Base-by-base conservation (phyloP, 2,113 vertebrate genomes). In the Vireo altiloquus region DNA sequence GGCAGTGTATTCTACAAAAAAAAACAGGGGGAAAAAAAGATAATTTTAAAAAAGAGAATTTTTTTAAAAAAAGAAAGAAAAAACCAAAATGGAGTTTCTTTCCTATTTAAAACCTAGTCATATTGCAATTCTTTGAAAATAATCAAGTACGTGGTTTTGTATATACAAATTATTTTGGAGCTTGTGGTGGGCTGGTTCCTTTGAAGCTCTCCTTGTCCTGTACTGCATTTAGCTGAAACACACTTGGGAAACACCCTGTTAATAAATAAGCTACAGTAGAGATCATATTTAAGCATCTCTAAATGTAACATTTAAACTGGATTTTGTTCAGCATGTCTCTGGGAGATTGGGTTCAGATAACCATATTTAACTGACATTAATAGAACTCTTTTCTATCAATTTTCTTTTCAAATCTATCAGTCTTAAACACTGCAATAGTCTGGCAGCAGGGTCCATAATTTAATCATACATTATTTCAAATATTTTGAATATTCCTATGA, bases 21-120 rank as follows among this genome's bases (percentile, higher is more conserved):
- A 18, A n/a, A 19, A 40, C 5, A 30, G 4, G 5, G 4, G 6
- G 11, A 3, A 8, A 31, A 37, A 28, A 11, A 2, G 14, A 11
- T 9, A 10, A n/a, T 31, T 46, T 37, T 7, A 2, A 47, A 47
- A n/a, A 24, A 10, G 1, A 10, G 1, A 31, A 5, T 3, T 6
- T 35, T n/a, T 33, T 33, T 6, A 4, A 46, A 14, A 3, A 21
- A 33, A 14, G 4, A 21, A 33, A 30, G 59, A 28, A 1, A 1
- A 47, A 56, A 4, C 1, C 20, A 82, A 70, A 63, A 72, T 24
- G 6, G 10, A 59, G 6, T 33, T 2, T 44, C 1, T 61, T 78
- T 78, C 52, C 7, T 7, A 52, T 80, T 74, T 53, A 35, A 77
- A 85, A 63, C 6, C 3, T 13, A 63, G 12, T n/a, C 1, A 30